These are phyloP conservation scores for Danio albolineatus DNA, from an alignment of 2,797 vertebrate genomes.

Conservation along the genomic window DNA sequence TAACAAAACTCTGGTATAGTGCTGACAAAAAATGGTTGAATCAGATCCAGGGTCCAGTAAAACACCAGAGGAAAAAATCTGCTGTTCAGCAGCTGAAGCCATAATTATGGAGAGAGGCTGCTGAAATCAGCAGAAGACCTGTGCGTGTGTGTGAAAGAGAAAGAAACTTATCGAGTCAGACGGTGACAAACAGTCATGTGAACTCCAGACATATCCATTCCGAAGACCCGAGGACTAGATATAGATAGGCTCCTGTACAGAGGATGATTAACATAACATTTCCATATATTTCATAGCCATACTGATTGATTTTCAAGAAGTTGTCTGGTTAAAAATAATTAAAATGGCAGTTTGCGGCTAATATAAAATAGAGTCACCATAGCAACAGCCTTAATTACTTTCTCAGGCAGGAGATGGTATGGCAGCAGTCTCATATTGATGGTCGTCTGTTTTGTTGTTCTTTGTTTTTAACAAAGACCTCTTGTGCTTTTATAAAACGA, in stretches of 20 bases:
- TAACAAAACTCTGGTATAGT: conserved; percentile 57
- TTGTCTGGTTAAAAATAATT: not conserved
- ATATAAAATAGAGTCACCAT: conserved; percentile 58
- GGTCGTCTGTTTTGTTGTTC: too few relatives aligned
- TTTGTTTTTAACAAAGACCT: too few relatives aligned
- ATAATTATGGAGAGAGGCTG: conserved; percentile 82
- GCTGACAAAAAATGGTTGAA: conserved; percentile 57
- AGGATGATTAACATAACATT: not conserved
- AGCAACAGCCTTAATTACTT: conserved; percentile 67
- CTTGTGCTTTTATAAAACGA: too few relatives aligned
- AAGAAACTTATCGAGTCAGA: conserved; percentile 22
- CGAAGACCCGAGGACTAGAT: not conserved
- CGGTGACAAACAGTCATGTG: conserved; percentile 36
- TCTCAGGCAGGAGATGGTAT: conserved; percentile 66
- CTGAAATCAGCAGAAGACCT: conserved; percentile 82
- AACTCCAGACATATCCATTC: not conserved
- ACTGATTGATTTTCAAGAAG: conserved; percentile 11
- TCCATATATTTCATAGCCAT: not conserved
- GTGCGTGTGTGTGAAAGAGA: conserved; percentile 45
- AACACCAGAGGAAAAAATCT: conserved; percentile 76
- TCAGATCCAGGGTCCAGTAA: conserved; percentile 62
- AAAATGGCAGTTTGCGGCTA: conserved; percentile 44
- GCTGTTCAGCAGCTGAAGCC: conserved; percentile 80
- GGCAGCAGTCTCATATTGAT: conserved; percentile 6
- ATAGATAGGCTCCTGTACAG: not conserved